Evolutionary conservation across 2,888 invertebrate genomes (phyloP), one percentile per base, ranked within the genome.

Genomic region (Crematogaster levior): DNA sequence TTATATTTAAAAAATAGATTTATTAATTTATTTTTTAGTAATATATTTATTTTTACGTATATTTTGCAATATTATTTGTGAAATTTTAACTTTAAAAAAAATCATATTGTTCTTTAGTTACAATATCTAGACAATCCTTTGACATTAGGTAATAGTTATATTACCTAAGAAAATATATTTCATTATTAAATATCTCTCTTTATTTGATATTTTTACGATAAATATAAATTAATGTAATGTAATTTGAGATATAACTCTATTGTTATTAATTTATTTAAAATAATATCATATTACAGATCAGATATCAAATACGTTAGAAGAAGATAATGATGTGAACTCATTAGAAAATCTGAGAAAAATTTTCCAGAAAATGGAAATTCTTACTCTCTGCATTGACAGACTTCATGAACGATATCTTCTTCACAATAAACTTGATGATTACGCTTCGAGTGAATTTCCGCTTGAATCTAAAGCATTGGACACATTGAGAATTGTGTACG

Each of bases 401-500:
- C 70, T 87, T 24, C 86, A 90, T 27, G 77, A 89, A 66, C 72
- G 79, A 34, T 90, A 83, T 51, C 72, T 87, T 37, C 72, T 48
- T 12, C 24, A 43, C 15, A 86, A 85, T 53, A 77, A 86, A 60
- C 61, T 90, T 10, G 80, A 84, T 24, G 90, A 90, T 83, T 90
- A 89, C 21, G 61, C 84, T 34, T 89, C 89, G 3, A 74, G 58
- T n/a, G 86, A 88, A 63, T 72, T 87, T 37, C 81, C 81, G 5
- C 9, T 21, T 30, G 58, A 85, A 77, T 40, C 5, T 66, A 51
- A 53, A 37, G 21, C 21, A 60, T 73, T 15, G 15, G 40, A 56
- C 1, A n/a, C 37, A 46, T n/a, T 18, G 1, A 37, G 10, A 24
- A 34, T 18, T 63, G 5, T 15, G 9, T 15, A 40, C 2, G 3